Conservation (phyloP, 2,797 vertebrate genomes). For the Knipowitschia caucasica region DNA sequence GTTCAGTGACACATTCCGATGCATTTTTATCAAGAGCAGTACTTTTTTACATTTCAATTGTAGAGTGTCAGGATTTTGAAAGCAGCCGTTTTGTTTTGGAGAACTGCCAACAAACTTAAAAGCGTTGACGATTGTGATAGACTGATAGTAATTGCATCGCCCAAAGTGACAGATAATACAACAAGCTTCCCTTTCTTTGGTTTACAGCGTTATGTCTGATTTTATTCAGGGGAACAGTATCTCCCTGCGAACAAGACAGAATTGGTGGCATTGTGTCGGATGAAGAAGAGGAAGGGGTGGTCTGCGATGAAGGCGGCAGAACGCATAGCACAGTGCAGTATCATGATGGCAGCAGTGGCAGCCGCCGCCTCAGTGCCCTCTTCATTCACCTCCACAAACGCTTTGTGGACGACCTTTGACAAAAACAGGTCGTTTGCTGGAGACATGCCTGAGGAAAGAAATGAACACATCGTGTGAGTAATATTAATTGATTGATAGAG, state of each 20-base stretch:
- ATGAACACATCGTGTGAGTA: not conserved
- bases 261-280: constrained; percentile 66
- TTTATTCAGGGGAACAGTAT: constrained; percentile 68
- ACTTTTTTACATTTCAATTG: not conserved
- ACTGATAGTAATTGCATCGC: constrained; percentile 1
- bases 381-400: constrained; percentile 81
- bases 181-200: not conserved
- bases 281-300: constrained; percentile 84
- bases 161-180: not conserved
- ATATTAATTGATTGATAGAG: not conserved
- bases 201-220: not conserved
- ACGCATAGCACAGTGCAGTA: constrained; percentile 16
- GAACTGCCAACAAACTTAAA: too few relatives aligned
- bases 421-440: constrained; percentile 59
- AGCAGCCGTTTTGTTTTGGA: not conserved
- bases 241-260: constrained; percentile 80
- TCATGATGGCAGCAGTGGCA: constrained; percentile 64
- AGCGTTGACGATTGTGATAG: too few relatives aligned
- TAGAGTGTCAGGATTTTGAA: not conserved
- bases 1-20: not conserved
- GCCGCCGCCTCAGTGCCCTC: constrained; percentile 81
- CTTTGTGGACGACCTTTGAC: constrained; percentile 81
- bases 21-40: not conserved
- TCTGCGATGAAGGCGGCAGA: constrained; percentile 58
- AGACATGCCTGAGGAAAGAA: constrained; percentile 63